phyloP scores from a whole-genome alignment of 2,113 vertebrate genomes.

The Lontra canadensis region DNA sequence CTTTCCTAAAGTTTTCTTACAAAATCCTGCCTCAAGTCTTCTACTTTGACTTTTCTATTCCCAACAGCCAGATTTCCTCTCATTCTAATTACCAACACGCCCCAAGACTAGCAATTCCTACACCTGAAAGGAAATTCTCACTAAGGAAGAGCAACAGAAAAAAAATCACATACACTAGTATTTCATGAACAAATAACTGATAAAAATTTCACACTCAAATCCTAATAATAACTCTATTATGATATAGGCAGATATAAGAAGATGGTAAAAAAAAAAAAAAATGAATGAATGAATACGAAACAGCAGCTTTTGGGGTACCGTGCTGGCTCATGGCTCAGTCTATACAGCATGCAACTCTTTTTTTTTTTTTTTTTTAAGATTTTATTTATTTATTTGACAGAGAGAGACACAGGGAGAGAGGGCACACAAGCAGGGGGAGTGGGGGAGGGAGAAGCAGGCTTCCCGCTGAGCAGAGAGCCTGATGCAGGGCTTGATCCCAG shows the following conservation, averaged over 20 bases:
- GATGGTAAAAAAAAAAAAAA: background rate
- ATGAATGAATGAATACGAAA: background rate
- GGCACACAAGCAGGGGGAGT: too few relatives aligned
- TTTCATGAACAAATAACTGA: constrained; percentile 6
- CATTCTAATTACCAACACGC: background rate
- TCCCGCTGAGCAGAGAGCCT: too few relatives aligned
- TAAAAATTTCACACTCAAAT: background rate
- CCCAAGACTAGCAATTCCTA: background rate
- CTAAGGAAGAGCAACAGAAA: background rate
- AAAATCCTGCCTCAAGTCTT: background rate
- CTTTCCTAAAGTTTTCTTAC: constrained; percentile 13
- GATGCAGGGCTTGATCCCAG: too few relatives aligned
- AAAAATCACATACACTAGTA: background rate
- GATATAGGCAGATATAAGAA: background rate
- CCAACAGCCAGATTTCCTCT: background rate
- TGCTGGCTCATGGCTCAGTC: background rate
- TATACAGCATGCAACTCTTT: background rate
- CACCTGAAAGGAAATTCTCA: background rate
- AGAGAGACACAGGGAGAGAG: too few relatives aligned
- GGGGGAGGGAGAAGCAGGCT: too few relatives aligned
- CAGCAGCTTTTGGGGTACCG: background rate
- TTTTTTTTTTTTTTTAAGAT: too few relatives aligned
- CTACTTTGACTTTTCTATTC: background rate
- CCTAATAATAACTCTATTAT: background rate
- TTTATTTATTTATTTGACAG: too few relatives aligned